Conservation (phyloP, 2,113 vertebrate genomes). For the Calidris pygmaea region DNA sequence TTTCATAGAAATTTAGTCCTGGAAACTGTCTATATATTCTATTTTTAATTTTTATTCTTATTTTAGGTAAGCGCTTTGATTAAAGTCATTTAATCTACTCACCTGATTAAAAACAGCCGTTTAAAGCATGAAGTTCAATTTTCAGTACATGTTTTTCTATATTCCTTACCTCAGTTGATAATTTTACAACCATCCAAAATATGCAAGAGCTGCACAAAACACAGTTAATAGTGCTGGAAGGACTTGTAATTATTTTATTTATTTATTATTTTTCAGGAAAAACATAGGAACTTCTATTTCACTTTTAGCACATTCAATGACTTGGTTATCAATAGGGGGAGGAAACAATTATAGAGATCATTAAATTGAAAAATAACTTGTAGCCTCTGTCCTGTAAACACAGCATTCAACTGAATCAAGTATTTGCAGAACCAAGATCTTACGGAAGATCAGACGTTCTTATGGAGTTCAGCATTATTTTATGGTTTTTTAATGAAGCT, state of each 20-base stretch:
- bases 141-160: neutral
- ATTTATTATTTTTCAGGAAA: neutral
- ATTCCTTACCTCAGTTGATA: neutral
- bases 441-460: neutral
- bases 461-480: neutral
- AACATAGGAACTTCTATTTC: neutral
- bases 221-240: neutral
- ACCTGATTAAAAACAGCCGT: neutral
- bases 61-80: neutral
- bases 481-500: neutral
- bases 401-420: neutral
- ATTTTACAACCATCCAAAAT: neutral
- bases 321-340: neutral
- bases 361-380: neutral
- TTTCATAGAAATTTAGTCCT: neutral
- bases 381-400: neutral
- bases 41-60: neutral
- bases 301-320: neutral
- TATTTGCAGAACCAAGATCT: neutral
- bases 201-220: neutral
- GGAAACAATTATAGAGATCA: neutral
- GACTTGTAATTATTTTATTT: neutral
- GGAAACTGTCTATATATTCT: neutral
- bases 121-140: neutral
- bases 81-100: neutral